Conservation (phyloP, 2,797 vertebrate species). For the Hypotaenidia okinawae region DNA sequence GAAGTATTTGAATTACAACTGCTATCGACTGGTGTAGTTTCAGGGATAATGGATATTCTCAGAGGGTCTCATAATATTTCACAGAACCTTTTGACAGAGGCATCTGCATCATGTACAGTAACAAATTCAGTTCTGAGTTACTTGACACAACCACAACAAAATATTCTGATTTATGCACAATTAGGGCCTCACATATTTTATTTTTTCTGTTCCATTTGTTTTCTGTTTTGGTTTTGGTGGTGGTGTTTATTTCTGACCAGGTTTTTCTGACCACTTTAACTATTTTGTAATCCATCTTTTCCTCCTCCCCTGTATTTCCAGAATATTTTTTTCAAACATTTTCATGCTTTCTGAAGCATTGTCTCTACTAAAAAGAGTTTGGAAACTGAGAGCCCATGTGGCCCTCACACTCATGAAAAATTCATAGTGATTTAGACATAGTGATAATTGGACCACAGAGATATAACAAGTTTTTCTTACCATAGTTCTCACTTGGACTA, state of each 20-base stretch:
- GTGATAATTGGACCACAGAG: conserved; percentile 25
- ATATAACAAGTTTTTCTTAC: neutral
- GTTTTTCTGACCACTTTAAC: neutral
- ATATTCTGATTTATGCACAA: neutral
- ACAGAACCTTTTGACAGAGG: neutral
- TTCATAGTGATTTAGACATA: conserved; percentile 14
- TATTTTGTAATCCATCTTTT: neutral
- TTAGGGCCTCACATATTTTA: neutral
- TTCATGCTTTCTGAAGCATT: neutral
- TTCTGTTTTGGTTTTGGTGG: rapidly evolving
- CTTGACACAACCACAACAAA: neutral
- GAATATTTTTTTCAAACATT: neutral
- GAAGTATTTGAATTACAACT: neutral
- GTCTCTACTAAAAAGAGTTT: neutral
- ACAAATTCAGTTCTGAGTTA: neutral
- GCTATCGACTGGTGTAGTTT: neutral
- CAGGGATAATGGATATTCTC: neutral
- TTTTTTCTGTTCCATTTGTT: neutral
- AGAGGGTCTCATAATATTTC: neutral
- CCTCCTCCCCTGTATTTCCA: neutral
- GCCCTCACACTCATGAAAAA: conserved; percentile 11
- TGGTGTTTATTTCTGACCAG: rapidly evolving
- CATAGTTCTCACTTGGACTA: neutral
- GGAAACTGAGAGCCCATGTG: conserved; percentile 1
- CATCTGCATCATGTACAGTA: neutral